phyloP scores from a whole-genome alignment of 2,888 invertebrate species.

The Tachina grossa region DNA sequence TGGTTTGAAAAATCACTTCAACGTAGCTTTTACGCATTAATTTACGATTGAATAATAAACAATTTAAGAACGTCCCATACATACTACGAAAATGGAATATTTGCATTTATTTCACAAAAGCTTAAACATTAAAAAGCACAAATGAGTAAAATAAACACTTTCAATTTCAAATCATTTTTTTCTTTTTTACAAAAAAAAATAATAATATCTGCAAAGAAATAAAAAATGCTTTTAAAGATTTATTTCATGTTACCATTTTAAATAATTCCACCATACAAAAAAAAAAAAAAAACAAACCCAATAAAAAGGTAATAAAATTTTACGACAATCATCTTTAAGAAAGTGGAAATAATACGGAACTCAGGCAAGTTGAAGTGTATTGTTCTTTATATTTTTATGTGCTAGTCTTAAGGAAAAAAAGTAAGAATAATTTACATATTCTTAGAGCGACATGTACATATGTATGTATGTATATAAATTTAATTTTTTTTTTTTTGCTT shows the following conservation, averaged over 20 bases:
- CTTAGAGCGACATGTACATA: constrained; percentile 12
- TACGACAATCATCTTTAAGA: constrained; percentile 56
- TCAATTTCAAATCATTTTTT: constrained; percentile 3
- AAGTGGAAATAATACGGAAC: constrained; percentile 45
- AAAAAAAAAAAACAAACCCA: constrained; percentile 34
- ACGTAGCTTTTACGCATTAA: neutral
- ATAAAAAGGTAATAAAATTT: constrained; percentile 69
- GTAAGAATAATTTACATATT: constrained; percentile 62
- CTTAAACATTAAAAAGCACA: constrained; percentile 35
- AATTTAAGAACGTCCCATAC: constrained; percentile 4
- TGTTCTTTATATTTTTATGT: constrained; percentile 44
- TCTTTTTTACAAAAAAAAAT: neutral
- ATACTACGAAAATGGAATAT: constrained; percentile 16
- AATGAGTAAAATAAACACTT: constrained; percentile 3
- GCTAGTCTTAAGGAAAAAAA: constrained; percentile 13
- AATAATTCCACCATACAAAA: constrained; percentile 29
- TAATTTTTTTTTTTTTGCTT: neutral
- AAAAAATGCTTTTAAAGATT: constrained; percentile 48
- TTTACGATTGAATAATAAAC: constrained; percentile 22
- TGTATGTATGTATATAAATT: constrained; percentile 7
- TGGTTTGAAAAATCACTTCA: neutral
- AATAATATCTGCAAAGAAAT: neutral
- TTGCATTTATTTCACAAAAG: constrained; percentile 42
- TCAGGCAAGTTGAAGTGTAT: constrained; percentile 18
- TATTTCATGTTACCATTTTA: constrained; percentile 51